Evolutionary conservation across 2,113 vertebrate genomes (phyloP), one percentile per base, ranked within the genome.

Genomic region (Plectropomus leopardus): DNA sequence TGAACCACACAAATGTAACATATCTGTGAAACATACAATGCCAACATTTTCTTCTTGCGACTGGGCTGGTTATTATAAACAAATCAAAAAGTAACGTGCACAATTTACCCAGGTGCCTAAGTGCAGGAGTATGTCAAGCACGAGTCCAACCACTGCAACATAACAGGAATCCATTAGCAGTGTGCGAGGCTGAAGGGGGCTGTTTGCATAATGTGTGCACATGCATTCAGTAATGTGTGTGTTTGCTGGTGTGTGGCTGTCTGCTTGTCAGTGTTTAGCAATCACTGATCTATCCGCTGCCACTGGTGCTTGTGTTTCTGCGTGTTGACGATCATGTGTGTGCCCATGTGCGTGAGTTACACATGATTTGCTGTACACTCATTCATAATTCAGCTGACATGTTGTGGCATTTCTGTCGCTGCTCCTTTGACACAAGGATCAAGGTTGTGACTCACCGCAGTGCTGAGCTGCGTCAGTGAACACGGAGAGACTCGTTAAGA

Each of bases 401-500:
- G 80, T 74, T 67, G 71, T 51, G 63, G 54, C 17, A 0, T 45
- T 61, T 50, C 19, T 48, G 55, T 14, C 5, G 26, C 72, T 48
- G 57, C 51, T 77, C 15, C 42, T 72, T 73, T 30, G 26, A 63
- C 24, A 54, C 48, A 44, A 72, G 60, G 50, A 23, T 48, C 16
- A 15, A 42, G 10, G 5, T 58, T 54, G 36, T 40, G 70, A 72
- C 53, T 72, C 40, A 30, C 57, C 51, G 53, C 48, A 44, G 66
- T 26, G 10, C 47, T 8, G 72, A 61, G 26, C 50, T 3, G 83
- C 77, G 36, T 80, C 82, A 75, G 34, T 78, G 76, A 72, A 55
- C 42, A 64, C 5, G 4, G 57, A 34, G 45, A 48, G 40, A 50
- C 77, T 80, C 59, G 23, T 80, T 78, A 88, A 79, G 73, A 63